Evolutionary conservation across 2,113 vertebrate genomes (phyloP), one percentile per base, ranked within the genome.

Genomic region (Genyomyrus donnyi): DNA sequence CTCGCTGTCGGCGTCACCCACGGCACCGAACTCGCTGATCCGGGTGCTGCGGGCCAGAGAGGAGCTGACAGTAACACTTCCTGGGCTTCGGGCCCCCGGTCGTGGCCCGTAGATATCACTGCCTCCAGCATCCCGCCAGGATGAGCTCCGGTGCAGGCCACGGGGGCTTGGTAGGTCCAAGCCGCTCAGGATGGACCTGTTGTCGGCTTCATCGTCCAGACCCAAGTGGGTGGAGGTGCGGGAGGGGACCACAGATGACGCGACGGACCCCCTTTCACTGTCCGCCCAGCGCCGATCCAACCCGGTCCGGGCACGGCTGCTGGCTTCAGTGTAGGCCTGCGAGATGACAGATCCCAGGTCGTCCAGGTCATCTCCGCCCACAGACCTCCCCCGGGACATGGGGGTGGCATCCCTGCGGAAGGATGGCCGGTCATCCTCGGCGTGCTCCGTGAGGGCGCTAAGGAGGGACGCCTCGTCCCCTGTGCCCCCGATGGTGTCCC

Each of bases 391-490:
- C 93, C 94, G n/a, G n/a, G 62, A 70, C n/a, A 27, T 27, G n/a
- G 62, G 5, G 74, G 35, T 39, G 74, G 39, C 96, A 27, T 94
- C 94, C 93, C 95, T 95, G 58, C 96, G 96, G 42, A 97, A 88
- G 9, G 94, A 95, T 3, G 96, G 91, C 21, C 96, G 96, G 91
- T 98, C 97, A 27, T 93, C 95, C 77, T 96, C 94, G 0, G 96
- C 93, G 80, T 97, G 95, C 93, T 99, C 97, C 53, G 97, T 96
- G 11, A 99, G 95, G 1, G 97, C 90, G 27, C 95, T 97, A 91
- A 99, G 97, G 84, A 99, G 95, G 0, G 96, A 98, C 90, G 94
- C 97, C 90, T 97, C 96, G 0, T 99, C 98, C 8, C 97, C 98
- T 0, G 91, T 93, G 46, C 98, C 98, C 8, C 97, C 97, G 49